phyloP scores from a whole-genome alignment of 2,797 vertebrate species.

The Coluber constrictor region DNA sequence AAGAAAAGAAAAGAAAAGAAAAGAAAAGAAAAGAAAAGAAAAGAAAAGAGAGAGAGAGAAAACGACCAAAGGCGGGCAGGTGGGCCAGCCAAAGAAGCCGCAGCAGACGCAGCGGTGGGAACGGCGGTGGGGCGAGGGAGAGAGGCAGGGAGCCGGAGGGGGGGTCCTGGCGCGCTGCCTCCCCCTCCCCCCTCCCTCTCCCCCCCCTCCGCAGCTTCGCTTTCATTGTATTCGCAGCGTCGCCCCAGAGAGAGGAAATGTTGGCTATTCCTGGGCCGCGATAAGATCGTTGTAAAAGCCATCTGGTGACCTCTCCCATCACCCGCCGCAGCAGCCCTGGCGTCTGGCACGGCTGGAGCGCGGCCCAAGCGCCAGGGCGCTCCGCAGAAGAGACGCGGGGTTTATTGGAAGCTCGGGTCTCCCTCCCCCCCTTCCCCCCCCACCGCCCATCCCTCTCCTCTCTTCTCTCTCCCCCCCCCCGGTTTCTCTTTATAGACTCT shows the following conservation, averaged over 20 bases:
- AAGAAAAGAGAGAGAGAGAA: neutral
- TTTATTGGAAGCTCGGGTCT: neutral
- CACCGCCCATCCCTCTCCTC: constrained; percentile 26
- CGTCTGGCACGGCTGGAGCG: constrained; percentile 48
- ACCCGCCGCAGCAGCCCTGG: constrained; percentile 43
- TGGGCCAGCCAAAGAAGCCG: neutral
- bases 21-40: too few relatives aligned
- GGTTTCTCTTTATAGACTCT: constrained; percentile 51
- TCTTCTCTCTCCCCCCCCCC: neutral
- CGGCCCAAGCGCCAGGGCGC: constrained; percentile 37
- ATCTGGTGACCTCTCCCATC: constrained; percentile 50
- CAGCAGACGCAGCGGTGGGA: neutral
- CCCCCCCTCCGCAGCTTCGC: neutral
- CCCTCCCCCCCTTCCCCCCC: constrained; percentile 32
- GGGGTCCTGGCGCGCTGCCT: neutral
- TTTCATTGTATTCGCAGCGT: neutral
- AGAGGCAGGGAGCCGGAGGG: neutral
- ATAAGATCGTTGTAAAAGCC: constrained; percentile 54
- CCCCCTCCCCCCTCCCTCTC: fast-evolving
- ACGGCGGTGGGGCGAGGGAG: neutral
- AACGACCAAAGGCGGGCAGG: neutral
- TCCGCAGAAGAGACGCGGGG: neutral
- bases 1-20: neutral
- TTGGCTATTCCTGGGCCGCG: constrained; percentile 62
- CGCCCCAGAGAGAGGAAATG: constrained; percentile 37